These are phyloP conservation scores for Auanema sp. DNA, from an alignment of 2,888 invertebrate species.

Conservation along the genomic window DNA sequence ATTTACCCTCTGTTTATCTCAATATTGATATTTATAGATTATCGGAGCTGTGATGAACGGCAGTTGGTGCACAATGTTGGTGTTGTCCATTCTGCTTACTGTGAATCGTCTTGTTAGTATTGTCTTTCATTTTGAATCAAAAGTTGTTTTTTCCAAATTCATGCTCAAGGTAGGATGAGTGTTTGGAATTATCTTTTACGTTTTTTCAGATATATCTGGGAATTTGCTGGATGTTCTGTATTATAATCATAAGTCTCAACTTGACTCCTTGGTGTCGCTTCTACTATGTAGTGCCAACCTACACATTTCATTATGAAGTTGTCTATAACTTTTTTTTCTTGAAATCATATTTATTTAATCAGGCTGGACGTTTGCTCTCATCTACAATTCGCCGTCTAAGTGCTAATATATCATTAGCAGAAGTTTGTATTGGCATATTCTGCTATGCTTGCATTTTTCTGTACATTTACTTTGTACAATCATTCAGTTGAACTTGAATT, in stretches of 20 bases:
- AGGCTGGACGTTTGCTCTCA: conserved; percentile 20
- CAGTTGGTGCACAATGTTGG: conserved; percentile 36
- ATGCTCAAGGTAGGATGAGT: conserved; percentile 21
- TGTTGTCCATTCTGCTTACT: conserved; percentile 36
- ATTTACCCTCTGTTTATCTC: conserved; percentile 18
- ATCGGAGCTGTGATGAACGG: conserved; percentile 40
- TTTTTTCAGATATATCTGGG: conserved; percentile 27
- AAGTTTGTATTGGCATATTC: conserved; percentile 32
- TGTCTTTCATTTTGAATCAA: conserved; percentile 28
- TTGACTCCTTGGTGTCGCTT: conserved; percentile 26
- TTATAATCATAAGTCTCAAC: conserved; percentile 26
- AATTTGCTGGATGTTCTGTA: conserved; percentile 23
- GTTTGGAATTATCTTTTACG: not conserved
- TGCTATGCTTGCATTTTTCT: conserved; percentile 29
- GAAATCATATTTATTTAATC: not conserved
- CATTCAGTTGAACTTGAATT: not conserved
- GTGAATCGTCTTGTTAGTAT: conserved; percentile 34
- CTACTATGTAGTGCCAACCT: conserved; percentile 34
- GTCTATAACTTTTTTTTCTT: not conserved
- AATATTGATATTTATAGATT: conserved; percentile 21
- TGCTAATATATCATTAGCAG: conserved; percentile 28
- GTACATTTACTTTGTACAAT: conserved; percentile 28
- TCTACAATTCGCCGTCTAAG: conserved; percentile 21
- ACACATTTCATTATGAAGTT: conserved; percentile 41
- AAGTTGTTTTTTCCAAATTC: conserved; percentile 21